Conservation (phyloP, 2,888 invertebrate species). For the Agonopterix arenella region DNA sequence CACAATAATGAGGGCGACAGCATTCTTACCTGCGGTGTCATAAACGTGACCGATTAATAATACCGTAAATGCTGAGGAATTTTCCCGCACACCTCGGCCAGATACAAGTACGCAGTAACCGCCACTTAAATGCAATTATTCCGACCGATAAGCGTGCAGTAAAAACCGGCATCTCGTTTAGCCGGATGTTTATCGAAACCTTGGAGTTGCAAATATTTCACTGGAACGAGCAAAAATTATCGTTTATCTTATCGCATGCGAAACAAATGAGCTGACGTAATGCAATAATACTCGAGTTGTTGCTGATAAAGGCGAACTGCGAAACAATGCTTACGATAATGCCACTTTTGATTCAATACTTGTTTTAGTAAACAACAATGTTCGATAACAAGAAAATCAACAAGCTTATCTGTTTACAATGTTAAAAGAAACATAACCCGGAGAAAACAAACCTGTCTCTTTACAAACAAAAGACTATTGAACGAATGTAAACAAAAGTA, state of each 20-base stretch:
- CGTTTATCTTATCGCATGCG: slow-evolving; percentile 22
- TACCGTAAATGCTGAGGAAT: slow-evolving; percentile 9
- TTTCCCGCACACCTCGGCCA: slow-evolving; percentile 7
- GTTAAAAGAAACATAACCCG: slow-evolving; percentile 40
- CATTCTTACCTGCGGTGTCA: slow-evolving; percentile 27
- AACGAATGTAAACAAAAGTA: slow-evolving; percentile 65
- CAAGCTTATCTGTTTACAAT: slow-evolving; percentile 40
- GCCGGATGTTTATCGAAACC: slow-evolving; percentile 15
- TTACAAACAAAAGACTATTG: slow-evolving; percentile 57
- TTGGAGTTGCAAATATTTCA: slow-evolving; percentile 16
- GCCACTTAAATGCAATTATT: slow-evolving; percentile 9
- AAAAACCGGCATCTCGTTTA: slow-evolving; percentile 9
- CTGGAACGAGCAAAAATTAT: slow-evolving; percentile 18
- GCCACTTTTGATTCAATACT: slow-evolving; percentile 18
- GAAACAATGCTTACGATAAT: slow-evolving; percentile 4
- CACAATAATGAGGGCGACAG: slow-evolving; percentile 13
- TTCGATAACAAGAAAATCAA: slow-evolving; percentile 45
- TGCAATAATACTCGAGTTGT: slow-evolving; percentile 7
- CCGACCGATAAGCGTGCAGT: slow-evolving; percentile 7
- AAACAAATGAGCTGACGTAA: slow-evolving; percentile 24
- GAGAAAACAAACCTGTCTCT: slow-evolving; percentile 50
- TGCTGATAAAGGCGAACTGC: background rate
- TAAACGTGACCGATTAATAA: slow-evolving; percentile 10
- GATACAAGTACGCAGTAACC: slow-evolving; percentile 3
- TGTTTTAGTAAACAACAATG: slow-evolving; percentile 36